Percentiles rank a stretch among this genome's conserved stretches.
phyloP scores from a whole-genome alignment of 2,113 vertebrate species.

The Rutilus rutilus region DNA sequence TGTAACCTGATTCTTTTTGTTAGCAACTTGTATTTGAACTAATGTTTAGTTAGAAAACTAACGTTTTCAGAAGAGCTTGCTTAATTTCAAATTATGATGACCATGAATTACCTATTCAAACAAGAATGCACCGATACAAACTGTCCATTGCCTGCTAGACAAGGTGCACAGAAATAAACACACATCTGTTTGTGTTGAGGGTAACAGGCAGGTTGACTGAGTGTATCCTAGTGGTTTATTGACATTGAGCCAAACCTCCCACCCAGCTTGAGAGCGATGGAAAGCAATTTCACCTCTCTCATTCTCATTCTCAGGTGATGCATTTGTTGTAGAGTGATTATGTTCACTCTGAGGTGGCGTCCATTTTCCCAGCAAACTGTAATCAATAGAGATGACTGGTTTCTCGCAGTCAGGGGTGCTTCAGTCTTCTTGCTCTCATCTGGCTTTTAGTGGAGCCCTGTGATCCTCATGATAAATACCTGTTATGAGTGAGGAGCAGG shows the following conservation, averaged over 20 bases:
- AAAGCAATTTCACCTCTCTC: conserved; percentile 36
- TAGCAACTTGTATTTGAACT: background rate
- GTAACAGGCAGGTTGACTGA: conserved; percentile 23
- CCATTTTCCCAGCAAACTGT: conserved; percentile 43
- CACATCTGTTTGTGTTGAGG: conserved; percentile 6
- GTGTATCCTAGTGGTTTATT: conserved; percentile 36
- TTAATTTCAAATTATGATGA: background rate
- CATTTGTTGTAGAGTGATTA: conserved; percentile 46
- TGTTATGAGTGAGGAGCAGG: conserved; percentile 8
- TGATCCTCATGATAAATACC: background rate
- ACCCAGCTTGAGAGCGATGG: conserved; percentile 42
- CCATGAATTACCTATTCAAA: background rate
- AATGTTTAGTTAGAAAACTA: too few species aligned
- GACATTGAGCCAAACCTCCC: conserved; percentile 39
- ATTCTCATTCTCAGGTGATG: conserved; percentile 45
- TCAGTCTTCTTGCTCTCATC: conserved; percentile 27
- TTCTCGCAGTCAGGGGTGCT: conserved; percentile 13
- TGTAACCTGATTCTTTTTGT: background rate
- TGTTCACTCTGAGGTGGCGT: conserved; percentile 32
- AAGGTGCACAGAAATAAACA: background rate
- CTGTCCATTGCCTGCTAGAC: background rate
- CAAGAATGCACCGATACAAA: background rate
- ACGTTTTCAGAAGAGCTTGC: background rate
- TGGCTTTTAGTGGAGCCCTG: background rate
- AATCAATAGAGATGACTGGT: conserved; percentile 45